These are phyloP conservation scores for Parauchenoglanis ngamensis DNA, from an alignment of 2,797 vertebrate genomes.

Conservation along the genomic window DNA sequence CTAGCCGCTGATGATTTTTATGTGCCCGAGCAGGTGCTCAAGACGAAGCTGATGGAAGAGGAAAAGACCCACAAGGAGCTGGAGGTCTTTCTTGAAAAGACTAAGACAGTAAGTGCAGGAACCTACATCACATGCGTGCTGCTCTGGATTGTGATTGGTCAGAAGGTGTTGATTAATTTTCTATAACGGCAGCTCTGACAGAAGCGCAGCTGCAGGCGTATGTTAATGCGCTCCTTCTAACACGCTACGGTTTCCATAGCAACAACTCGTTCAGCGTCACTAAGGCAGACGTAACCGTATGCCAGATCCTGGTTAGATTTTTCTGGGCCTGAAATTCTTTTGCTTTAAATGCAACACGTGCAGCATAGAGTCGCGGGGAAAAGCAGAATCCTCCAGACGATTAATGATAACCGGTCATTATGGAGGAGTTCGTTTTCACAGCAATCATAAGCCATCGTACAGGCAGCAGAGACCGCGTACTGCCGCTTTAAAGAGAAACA, in stretches of 20 bases:
- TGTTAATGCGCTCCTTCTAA: neutral
- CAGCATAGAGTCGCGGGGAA: no score
- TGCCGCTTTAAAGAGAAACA: neutral
- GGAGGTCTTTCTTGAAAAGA: conserved; percentile 75
- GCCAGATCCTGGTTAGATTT: neutral
- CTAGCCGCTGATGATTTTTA: neutral
- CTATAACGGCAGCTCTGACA: neutral
- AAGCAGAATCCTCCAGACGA: neutral
- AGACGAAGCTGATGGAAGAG: conserved; percentile 75
- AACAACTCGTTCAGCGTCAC: neutral
- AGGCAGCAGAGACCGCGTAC: neutral
- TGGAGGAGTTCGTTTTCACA: neutral
- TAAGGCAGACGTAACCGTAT: no score
- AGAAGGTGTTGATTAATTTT: neutral
- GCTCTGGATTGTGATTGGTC: neutral
- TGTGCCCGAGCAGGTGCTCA: conserved; percentile 69
- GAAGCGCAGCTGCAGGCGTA: neutral
- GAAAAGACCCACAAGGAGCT: conserved; percentile 71
- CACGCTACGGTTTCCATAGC: neutral
- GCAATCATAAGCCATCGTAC: neutral
- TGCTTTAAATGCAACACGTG: neutral
- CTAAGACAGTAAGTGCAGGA: conserved; percentile 71
- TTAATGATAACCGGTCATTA: neutral
- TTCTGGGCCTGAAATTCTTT: conserved; percentile 8
- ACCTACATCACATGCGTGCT: neutral